These are phyloP conservation scores for Pelusios castaneus DNA, from an alignment of 2,113 vertebrate genomes.

Conservation along the genomic window DNA sequence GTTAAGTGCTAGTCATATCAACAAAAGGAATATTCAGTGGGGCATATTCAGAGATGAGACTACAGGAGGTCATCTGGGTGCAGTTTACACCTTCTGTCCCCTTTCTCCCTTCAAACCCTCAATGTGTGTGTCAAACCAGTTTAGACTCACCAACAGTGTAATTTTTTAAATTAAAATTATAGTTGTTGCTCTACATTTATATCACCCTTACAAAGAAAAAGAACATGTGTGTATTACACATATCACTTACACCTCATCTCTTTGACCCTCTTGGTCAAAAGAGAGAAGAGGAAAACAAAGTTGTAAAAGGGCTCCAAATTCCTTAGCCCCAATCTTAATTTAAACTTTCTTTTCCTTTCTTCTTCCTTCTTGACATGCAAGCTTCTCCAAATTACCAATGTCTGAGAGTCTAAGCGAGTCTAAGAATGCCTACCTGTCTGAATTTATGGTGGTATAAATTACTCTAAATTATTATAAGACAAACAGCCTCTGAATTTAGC, in stretches of 20 bases:
- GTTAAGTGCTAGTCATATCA: not conserved
- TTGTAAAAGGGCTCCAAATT: not conserved
- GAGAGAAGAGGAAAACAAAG: not conserved
- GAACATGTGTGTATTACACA: not conserved
- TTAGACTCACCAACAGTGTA: not conserved
- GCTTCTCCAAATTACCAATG: not conserved
- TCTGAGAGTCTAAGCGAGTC: not conserved
- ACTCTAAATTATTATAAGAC: not conserved
- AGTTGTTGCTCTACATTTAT: too few species aligned
- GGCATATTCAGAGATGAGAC: not conserved
- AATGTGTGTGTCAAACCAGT: not conserved
- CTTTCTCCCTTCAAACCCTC: not conserved
- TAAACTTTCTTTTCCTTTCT: not conserved
- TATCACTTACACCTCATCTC: not conserved
- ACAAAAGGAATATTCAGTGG: not conserved
- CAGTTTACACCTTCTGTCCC: not conserved
- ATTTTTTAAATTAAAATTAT: not conserved
- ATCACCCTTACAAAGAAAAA: too few species aligned
- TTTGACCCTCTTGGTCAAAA: not conserved
- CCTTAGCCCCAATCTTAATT: not conserved
- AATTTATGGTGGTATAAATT: not conserved
- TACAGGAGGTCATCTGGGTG: not conserved
- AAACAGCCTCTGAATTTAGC: not conserved
- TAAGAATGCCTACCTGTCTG: not conserved
- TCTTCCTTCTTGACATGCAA: not conserved